Conservation (phyloP, 2,888 invertebrate species). For the Elegia similella region DNA sequence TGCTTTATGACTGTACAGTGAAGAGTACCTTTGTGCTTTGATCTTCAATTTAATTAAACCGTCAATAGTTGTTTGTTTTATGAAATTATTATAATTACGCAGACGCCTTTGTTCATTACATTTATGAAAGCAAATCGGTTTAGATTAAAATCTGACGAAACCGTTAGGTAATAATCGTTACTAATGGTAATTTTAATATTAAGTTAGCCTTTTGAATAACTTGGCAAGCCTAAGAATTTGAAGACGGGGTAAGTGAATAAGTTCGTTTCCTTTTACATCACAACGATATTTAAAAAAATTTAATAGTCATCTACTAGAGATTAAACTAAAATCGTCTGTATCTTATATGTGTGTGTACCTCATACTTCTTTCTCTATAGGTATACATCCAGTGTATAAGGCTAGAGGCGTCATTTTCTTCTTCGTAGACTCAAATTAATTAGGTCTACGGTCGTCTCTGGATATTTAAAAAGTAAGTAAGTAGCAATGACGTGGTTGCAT, state of each 20-base stretch:
- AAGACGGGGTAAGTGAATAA: background rate
- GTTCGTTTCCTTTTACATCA: background rate
- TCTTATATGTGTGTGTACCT: too few species aligned
- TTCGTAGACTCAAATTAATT: too few species aligned
- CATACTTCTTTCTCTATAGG: too few species aligned
- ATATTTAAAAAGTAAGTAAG: too few species aligned
- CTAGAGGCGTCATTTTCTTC: too few species aligned
- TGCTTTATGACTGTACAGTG: slow-evolving; percentile 4
- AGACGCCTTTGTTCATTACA: background rate
- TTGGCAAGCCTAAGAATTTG: background rate
- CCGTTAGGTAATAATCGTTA: background rate
- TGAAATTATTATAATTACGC: slow-evolving; percentile 1
- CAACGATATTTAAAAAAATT: too few species aligned
- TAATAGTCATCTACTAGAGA: too few species aligned
- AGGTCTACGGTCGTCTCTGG: too few species aligned
- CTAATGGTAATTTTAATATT: background rate
- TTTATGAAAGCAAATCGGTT: background rate
- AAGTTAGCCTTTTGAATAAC: background rate
- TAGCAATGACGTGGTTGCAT: too few species aligned
- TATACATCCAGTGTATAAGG: too few species aligned
- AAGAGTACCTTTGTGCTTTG: background rate
- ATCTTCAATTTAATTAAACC: slow-evolving; percentile 7
- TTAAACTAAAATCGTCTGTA: too few species aligned
- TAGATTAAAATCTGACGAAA: background rate
- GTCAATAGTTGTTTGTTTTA: slow-evolving; percentile 1